Evolutionary conservation across 2,888 invertebrate species (phyloP).

Genomic region (Brenthis ino): DNA sequence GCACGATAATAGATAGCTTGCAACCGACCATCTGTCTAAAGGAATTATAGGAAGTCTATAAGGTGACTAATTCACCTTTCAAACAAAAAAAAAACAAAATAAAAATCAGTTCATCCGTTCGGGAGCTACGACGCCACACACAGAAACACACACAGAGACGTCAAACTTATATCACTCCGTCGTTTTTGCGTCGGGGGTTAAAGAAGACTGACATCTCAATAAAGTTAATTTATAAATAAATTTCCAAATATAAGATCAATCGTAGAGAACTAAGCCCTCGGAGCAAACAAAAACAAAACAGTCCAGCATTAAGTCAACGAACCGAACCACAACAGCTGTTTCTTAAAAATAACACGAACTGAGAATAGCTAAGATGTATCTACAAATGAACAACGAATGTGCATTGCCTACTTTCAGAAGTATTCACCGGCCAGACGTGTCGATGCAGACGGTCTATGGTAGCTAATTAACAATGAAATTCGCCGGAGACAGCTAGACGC

Average conservation of each 20-base stretch:
- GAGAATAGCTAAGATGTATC: constrained; percentile 48
- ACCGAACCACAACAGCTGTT: constrained; percentile 57
- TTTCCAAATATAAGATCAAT: constrained; percentile 41
- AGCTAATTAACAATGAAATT: constrained; percentile 77
- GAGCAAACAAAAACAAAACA: constrained; percentile 47
- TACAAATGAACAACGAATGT: constrained; percentile 45
- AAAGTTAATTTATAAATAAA: constrained; percentile 34
- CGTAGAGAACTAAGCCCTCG: constrained; percentile 32
- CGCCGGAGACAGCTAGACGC: constrained; percentile 77
- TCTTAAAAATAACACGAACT: constrained; percentile 52
- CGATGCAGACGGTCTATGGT: constrained; percentile 60
- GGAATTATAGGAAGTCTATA: no score
- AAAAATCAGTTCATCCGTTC: no score
- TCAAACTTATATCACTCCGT: no score
- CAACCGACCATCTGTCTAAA: neutral
- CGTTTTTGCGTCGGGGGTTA: no score
- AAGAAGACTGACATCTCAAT: constrained; percentile 27
- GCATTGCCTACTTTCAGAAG: constrained; percentile 65
- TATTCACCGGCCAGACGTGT: constrained; percentile 67
- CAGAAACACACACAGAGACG: no score
- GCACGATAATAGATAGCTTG: no score
- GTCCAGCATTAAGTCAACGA: constrained; percentile 45
- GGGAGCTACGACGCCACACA: no score
- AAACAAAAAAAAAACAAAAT: no score
- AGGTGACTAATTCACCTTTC: no score